Evolutionary conservation across 2,113 vertebrate species (phyloP), one percentile per base, ranked within the genome.

Genomic region (Aphelocoma coerulescens): DNA sequence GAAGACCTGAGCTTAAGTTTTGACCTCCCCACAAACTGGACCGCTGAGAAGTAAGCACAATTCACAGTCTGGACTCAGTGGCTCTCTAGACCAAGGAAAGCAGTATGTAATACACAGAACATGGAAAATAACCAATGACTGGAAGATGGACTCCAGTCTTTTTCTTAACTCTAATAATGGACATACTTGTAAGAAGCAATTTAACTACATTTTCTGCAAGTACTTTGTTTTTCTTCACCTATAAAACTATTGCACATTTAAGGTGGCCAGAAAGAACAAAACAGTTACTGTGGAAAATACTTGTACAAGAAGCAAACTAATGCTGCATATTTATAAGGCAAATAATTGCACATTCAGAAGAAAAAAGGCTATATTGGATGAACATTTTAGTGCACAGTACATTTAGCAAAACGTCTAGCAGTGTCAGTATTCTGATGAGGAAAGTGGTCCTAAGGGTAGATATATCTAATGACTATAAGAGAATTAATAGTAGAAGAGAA

Each of bases 401-500:
- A 76, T 84, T 96, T 77, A 94, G 63, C 48, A 91, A 11, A 73
- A 95, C 57, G 71, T 77, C 81, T 41, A 57, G 43, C 13, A 59
- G 44, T 27, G 57, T 91, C 84, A 67, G 84, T 74, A 82, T 96
- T 97, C 96, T 96, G 84, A 79, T 65, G 52, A 93, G 74, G 88
- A 96, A 92, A 91, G 52, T 8, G 72, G 41, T 93, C 88, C 90
- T 82, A 72, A 57, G 94, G 88, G 88, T 65, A 96, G 93, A 90
- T 91, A 76, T 33, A 82, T 92, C 93, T 92, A 79, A 85, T 6
- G 19, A 95, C 94, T 95, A 55, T 57, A 84, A 80, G 72, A 96
- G 84, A 97, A 92, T 32, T 93, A 87, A 93, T 95, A 86, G 89
- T 26, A 95, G 87, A 91, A 91, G 69, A 95, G 52, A 85, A 87